Evolutionary conservation across 2,888 invertebrate species (phyloP), one percentile per base, ranked within the genome.

Genomic region (Phortica magna): DNA sequence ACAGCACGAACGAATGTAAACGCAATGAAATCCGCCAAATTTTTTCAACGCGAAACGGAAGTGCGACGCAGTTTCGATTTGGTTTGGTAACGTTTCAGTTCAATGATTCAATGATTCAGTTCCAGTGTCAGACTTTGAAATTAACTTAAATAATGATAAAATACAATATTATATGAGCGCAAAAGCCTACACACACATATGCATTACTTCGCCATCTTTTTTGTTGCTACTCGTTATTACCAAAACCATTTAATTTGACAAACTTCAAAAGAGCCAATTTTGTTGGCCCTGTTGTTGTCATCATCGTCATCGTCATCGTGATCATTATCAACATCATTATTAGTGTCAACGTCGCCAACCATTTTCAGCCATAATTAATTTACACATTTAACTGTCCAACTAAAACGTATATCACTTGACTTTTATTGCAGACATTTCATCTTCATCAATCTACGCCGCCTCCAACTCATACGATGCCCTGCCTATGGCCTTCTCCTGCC

Each of bases 401-500:
- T 79, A 76, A 80, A 68, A 57, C 42, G 61, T 19, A 59, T 76
- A 70, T 61, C 65, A 57, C 59, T 77, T 76, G 59, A 48, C 72
- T 76, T 79, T 81, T 76, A 79, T 89, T 89, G 73, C 88, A 89
- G 89, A 87, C 78, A 83, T 84, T 78, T 80, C 82, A 80, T 79
- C 81, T 75, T 82, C 82, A 76, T 82, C 84, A 80, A 79, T 74
- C 73, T 61, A 79, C 59, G 76, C 79, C 76, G 12, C n/a, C 22
- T 61, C 22, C 17, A 76, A 78, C 64, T 73, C 76, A 59, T 72
- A 73, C 75, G 77, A 48, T 57, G 76, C 41, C 72, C 74, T 75
- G 75, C 78, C 83, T 71, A 80, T 81, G 73, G 83, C 84, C 31
- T 94, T 94, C 81, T 88, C 92, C 43, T 96, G 96, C 86, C 91